These are phyloP conservation scores for Campylorhamphus procurvoides DNA, from an alignment of 2,113 vertebrate species.

Conservation along the genomic window DNA sequence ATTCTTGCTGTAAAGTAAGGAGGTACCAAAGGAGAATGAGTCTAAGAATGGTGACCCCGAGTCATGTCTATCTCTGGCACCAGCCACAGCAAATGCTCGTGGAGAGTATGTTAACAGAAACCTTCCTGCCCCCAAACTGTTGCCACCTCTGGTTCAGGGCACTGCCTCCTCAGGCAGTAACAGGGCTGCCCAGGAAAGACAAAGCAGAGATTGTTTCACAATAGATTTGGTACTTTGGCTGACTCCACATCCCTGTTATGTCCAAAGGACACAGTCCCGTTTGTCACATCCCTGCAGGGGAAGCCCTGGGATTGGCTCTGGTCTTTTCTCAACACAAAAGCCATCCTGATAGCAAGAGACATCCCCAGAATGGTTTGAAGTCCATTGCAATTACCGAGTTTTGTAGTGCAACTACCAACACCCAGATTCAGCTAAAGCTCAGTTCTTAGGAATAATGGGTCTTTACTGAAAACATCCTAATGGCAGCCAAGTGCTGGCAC, in stretches of 20 bases:
- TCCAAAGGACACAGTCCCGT: fast-evolving
- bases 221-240: not conserved
- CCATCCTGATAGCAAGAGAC: not conserved
- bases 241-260: not conserved
- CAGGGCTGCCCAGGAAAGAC: not conserved
- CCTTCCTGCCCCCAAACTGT: not conserved
- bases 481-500: not conserved
- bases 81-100: not conserved
- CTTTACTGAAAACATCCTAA: not conserved
- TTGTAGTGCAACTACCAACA: not conserved
- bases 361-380: not conserved
- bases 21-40: not conserved
- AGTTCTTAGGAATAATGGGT: not conserved
- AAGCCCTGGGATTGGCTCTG: not conserved
- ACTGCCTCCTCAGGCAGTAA: not conserved
- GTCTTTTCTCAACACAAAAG: not conserved
- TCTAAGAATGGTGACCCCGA: not conserved
- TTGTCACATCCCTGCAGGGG: not conserved
- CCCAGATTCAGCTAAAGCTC: not conserved
- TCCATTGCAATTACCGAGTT: not conserved
- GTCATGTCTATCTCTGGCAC: not conserved
- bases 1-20: not conserved
- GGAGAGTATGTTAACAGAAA: not conserved
- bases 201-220: not conserved
- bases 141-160: not conserved